A percentile compares a stretch with the other conserved stretches of the same genome.
Evolutionary conservation across 2,797 vertebrate genomes (phyloP).

Genomic region (Smutsia gigantea): DNA sequence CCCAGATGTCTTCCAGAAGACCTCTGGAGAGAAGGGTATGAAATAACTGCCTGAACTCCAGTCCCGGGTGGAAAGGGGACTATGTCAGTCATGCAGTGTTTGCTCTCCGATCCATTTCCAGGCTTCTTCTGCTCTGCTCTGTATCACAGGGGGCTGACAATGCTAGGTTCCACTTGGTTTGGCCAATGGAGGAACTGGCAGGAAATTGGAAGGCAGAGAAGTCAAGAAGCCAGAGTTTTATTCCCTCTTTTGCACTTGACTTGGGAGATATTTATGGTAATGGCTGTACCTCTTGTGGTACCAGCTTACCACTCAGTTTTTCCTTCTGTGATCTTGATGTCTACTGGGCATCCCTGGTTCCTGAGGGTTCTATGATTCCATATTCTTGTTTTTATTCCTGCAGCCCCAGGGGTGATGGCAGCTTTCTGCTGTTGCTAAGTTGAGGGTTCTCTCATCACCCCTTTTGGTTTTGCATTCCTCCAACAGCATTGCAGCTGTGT

Average conservation of each 20-base stretch:
- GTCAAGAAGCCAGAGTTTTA: not conserved
- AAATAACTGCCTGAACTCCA: not conserved
- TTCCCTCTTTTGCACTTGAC: not conserved
- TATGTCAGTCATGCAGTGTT: not conserved
- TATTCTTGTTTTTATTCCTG: not conserved
- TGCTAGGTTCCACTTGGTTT: not conserved
- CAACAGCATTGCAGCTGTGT: not conserved
- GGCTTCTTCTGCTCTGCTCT: not conserved
- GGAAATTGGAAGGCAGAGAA: not conserved
- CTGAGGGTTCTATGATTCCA: not conserved
- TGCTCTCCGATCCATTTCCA: not conserved
- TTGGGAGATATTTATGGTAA: not conserved
- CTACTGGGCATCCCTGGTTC: not conserved
- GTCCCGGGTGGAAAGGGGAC: not conserved
- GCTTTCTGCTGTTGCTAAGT: not conserved
- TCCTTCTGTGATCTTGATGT: not conserved
- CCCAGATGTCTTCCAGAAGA: not conserved
- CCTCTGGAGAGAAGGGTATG: not conserved
- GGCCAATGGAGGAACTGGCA: not conserved
- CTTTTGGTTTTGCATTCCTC: not conserved
- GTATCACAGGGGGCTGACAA: not conserved
- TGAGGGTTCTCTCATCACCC: not conserved
- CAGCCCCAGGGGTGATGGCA: accelerated
- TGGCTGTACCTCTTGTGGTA: not conserved
- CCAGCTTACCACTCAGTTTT: not conserved